Percentiles rank a stretch among this genome's conserved stretches.
Evolutionary conservation across 64 coral and sea anemone species (phyloP).

Genomic region (Trachythela sp.): DNA sequence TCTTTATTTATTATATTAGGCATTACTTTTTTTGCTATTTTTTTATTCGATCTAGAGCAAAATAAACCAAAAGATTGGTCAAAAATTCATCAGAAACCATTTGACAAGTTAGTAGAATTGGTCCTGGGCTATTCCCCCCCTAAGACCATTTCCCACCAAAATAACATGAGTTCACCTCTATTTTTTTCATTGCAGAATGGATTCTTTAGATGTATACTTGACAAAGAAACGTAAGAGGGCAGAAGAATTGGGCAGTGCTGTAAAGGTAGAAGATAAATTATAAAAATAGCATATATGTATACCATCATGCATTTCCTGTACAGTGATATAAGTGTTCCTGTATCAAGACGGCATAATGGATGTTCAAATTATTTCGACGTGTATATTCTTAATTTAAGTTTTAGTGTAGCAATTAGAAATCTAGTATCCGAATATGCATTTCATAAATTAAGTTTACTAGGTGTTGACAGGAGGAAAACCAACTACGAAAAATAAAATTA

Average conservation of each 20-base stretch:
- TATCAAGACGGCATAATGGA: no score
- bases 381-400: no score
- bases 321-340: not conserved
- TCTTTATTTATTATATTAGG: not conserved
- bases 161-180: not conserved
- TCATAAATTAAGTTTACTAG: not conserved
- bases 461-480: not conserved
- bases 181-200: not conserved
- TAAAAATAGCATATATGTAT: not conserved
- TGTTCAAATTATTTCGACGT: no score
- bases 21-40: no score
- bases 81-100: conserved; percentile 3
- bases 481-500: not conserved
- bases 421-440: no score
- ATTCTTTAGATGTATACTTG: not conserved
- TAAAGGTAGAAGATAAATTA: not conserved
- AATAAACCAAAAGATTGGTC: conserved; percentile 22
- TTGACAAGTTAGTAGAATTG: conserved; percentile 2
- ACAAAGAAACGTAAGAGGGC: not conserved
- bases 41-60: not conserved
- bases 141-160: no score
- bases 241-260: not conserved
- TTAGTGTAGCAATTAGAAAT: no score
- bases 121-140: no score
- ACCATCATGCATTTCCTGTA: not conserved